Conservation (phyloP, 1,140 invertebrate species). For the Sminthurides bifidus region DNA sequence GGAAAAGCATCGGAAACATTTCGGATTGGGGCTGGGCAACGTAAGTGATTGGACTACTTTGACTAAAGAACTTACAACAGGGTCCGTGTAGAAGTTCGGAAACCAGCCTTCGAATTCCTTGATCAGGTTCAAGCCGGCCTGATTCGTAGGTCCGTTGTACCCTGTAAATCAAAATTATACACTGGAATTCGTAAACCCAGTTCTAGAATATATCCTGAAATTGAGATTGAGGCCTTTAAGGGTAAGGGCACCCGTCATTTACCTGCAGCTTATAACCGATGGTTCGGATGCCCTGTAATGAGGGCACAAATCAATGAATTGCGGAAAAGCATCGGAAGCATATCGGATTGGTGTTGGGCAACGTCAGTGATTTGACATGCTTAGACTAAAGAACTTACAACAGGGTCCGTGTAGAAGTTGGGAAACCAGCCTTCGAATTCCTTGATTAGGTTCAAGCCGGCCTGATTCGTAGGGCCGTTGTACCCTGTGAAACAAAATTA, state of each 20-base stretch:
- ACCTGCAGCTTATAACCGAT: too few relatives aligned
- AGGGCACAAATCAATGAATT: not conserved
- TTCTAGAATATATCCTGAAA: too few relatives aligned
- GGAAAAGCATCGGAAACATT: not conserved
- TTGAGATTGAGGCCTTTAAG: too few relatives aligned
- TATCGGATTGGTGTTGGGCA: not conserved
- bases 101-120: conserved; percentile 30
- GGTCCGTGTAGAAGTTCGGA: conserved; percentile 27
- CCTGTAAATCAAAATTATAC: not conserved
- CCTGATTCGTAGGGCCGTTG: not conserved
- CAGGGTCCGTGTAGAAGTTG: conserved; percentile 27
- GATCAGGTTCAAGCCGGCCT: conserved; percentile 19
- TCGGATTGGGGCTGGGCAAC: too few relatives aligned
- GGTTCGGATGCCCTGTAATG: conserved; percentile 17
- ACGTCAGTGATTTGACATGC: too few relatives aligned
- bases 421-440: conserved; percentile 30
- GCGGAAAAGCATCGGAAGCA: not conserved
- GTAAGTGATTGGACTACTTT: too few relatives aligned
- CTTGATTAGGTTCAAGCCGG: conserved; percentile 22
- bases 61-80: conserved; percentile 9
- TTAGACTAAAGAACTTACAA: conserved; percentile 5
- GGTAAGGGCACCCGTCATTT: too few relatives aligned
- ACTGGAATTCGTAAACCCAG: not conserved
- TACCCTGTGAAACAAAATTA: too few relatives aligned
- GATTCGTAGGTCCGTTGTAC: not conserved